phyloP scores from a whole-genome alignment of 2,797 vertebrate genomes.

The Catharus ustulatus region DNA sequence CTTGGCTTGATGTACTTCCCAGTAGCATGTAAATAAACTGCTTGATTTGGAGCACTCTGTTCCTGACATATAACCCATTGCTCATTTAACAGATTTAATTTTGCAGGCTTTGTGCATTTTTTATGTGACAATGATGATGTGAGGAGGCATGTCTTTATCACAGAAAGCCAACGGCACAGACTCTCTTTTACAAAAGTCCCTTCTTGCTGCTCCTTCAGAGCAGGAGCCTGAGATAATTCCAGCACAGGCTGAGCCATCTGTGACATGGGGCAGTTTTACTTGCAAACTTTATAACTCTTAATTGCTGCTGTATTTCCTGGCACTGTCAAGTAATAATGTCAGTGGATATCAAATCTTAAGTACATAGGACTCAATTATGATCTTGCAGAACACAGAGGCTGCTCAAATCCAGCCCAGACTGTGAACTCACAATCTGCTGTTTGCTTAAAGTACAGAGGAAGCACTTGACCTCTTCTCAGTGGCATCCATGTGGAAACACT shows the following conservation, averaged over 20 bases:
- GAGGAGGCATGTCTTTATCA: neutral
- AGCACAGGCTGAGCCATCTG: neutral
- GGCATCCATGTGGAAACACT: constrained; percentile 50
- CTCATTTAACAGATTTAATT: constrained; percentile 43
- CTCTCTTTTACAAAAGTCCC: neutral
- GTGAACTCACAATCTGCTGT: constrained; percentile 26
- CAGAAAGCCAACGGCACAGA: neutral
- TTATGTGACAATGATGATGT: neutral
- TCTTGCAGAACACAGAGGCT: constrained; percentile 8
- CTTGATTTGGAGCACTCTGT: neutral
- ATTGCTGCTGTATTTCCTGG: neutral
- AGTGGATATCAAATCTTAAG: constrained; percentile 20
- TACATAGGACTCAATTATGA: constrained; percentile 37
- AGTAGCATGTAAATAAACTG: neutral
- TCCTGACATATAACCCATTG: constrained; percentile 6
- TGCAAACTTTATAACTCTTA: constrained; percentile 8
- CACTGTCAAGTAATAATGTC: constrained; percentile 10
- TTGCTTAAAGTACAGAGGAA: constrained; percentile 60
- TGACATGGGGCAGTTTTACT: neutral
- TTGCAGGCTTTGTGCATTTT: constrained; percentile 1
- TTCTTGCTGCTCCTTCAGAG: neutral
- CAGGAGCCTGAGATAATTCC: neutral
- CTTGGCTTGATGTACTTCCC: neutral
- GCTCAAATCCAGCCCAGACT: constrained; percentile 42
- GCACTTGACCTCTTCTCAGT: constrained; percentile 44